phyloP scores from a whole-genome alignment of 2,113 vertebrate genomes.

The Raja brachyura region DNA sequence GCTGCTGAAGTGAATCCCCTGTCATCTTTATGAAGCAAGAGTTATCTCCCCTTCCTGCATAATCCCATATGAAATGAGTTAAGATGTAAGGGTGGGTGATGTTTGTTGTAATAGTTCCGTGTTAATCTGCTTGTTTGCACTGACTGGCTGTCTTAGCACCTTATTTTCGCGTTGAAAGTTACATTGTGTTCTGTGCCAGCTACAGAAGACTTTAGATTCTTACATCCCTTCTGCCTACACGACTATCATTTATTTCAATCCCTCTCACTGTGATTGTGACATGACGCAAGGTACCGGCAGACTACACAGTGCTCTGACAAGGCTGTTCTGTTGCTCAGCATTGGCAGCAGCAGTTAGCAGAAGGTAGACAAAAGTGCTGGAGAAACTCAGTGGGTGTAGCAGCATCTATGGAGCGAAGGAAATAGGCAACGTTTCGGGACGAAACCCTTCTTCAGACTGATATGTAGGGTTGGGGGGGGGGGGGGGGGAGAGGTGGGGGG shows the following conservation, averaged over 20 bases:
- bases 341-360: background rate
- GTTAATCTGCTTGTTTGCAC: constrained; percentile 7
- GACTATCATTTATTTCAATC: constrained; percentile 23
- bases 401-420: too few species aligned
- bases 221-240: background rate
- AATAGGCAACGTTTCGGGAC: too few species aligned
- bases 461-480: too few species aligned
- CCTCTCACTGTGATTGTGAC: background rate
- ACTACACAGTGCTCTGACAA: background rate
- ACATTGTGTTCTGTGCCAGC: background rate
- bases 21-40: background rate
- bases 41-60: background rate
- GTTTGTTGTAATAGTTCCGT: background rate
- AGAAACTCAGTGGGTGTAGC: too few species aligned
- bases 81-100: background rate
- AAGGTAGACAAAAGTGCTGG: too few species aligned
- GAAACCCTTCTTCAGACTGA: too few species aligned
- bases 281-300: background rate
- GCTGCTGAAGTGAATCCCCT: background rate
- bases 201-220: background rate
- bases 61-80: background rate
- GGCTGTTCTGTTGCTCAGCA: background rate
- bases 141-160: background rate
- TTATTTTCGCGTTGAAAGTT: background rate
- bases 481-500: too few species aligned